These are phyloP conservation scores for Drosophila setosimentum DNA, from an alignment of 2,888 invertebrate genomes.

Conservation along the genomic window DNA sequence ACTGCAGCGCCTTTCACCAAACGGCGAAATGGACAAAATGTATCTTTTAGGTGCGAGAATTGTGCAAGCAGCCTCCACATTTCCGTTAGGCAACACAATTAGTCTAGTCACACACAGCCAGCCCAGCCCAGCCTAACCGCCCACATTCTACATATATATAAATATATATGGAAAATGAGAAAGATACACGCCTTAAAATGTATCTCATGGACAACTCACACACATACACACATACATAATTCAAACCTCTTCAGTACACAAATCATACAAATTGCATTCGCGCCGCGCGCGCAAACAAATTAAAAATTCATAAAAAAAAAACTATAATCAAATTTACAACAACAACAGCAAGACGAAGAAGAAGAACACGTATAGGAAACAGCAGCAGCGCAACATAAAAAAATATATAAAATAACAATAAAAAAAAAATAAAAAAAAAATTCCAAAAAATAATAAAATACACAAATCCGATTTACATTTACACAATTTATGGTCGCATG, in stretches of 20 bases:
- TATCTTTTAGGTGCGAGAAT: slow-evolving; percentile 45
- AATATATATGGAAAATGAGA: not conserved
- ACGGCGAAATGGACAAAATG: slow-evolving; percentile 36
- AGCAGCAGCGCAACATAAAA: slow-evolving; percentile 11
- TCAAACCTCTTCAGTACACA: slow-evolving; percentile 42
- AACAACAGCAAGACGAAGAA: not conserved
- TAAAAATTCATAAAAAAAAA: slow-evolving; percentile 75
- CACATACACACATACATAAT: slow-evolving; percentile 4
- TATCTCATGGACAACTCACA: slow-evolving; percentile 21
- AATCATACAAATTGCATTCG: slow-evolving; percentile 57
- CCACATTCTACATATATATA: not conserved
- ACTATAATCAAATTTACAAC: slow-evolving; percentile 44
- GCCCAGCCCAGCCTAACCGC: not conserved
- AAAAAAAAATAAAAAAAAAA: slow-evolving; percentile 16
- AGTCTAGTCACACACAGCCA: slow-evolving; percentile 55
- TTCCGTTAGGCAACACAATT: slow-evolving; percentile 64
- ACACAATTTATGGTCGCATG: slow-evolving; percentile 73
- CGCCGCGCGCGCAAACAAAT: slow-evolving; percentile 47
- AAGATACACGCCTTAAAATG: slow-evolving; percentile 19
- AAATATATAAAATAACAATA: slow-evolving; percentile 26
- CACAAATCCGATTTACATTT: slow-evolving; percentile 64
- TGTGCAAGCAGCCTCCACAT: slow-evolving; percentile 51
- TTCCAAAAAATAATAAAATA: slow-evolving; percentile 31
- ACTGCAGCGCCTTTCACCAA: slow-evolving; percentile 58
- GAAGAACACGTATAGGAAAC: too few species aligned